A percentile compares a stretch with the other conserved stretches of the same genome.
Conservation (phyloP, 2,888 invertebrate genomes). For the Agriotes lineatus region DNA sequence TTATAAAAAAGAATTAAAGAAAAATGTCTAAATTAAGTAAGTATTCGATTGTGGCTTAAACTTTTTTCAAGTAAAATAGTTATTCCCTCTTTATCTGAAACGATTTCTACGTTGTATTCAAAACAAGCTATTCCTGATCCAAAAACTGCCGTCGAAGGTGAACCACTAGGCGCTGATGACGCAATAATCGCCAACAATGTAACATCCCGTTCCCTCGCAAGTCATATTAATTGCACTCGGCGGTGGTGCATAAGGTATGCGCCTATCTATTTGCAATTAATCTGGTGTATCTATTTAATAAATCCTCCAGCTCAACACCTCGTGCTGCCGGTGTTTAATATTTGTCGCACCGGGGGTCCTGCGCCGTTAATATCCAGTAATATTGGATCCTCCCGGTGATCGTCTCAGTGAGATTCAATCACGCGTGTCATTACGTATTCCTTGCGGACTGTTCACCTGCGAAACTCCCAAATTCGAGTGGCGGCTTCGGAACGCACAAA, state of each 20-base stretch:
- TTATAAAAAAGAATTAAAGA: no score
- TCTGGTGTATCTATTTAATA: slow-evolving; percentile 42
- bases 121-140: no score
- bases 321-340: slow-evolving; percentile 50
- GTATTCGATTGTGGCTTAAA: no score
- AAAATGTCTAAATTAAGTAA: no score
- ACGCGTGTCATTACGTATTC: slow-evolving; percentile 47
- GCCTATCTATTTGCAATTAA: slow-evolving; percentile 40
- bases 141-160: no score
- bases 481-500: no score
- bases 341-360: slow-evolving; percentile 47
- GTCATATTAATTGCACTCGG: slow-evolving; percentile 18
- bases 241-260: slow-evolving; percentile 17
- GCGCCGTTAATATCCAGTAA: slow-evolving; percentile 48
- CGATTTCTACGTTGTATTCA: no score
- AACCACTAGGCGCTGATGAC: no score
- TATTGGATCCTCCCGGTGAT: slow-evolving; percentile 50
- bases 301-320: slow-evolving; percentile 40
- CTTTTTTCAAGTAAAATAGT: no score
- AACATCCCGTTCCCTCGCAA: background rate
- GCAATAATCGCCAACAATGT: no score
- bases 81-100: no score
- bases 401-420: slow-evolving; percentile 49
- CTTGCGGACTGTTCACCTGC: slow-evolving; percentile 41
- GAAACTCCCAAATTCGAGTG: background rate